Evolutionary conservation across 2,888 invertebrate genomes (phyloP), one percentile per base, ranked within the genome.

Genomic region (Beris morrisii): DNA sequence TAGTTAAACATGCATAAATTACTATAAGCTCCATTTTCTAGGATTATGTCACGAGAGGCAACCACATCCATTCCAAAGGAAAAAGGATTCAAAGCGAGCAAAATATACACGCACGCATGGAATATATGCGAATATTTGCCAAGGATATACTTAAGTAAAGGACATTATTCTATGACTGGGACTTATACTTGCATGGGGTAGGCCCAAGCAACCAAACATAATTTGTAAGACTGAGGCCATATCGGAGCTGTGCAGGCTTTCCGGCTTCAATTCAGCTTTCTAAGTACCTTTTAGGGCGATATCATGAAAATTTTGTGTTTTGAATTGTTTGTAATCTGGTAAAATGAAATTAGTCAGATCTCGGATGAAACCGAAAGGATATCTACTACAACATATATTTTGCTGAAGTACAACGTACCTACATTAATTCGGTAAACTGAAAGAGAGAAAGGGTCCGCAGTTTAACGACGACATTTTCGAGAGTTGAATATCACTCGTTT

Each of bases 321-420:
- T 38, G 1, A 3, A 85, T 88, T 86, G 82, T 93, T 93, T 93
- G 87, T 93, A 93, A 85, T 93, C 94, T 83, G 92, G 93, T 75
- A 94, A 85, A 77, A 92, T 94, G 82, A 94, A 93, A 85, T 94
- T 93, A 76, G 93, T 92, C 78, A 86, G 81, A 91, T 91, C 86
- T 93, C 93, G 79, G 93, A 93, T 85, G 38, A 38, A 38, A 38
- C 38, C 7, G 4, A 38, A 38, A 38, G 2, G 38, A 38, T 38
- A 38, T 38, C 22, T 22, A 22, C 3, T 22, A 22, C 22, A 22
- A 22, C 22, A 22, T 22, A 22, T 22, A 22, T 22, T 22, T 22
- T 22, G 2, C 22, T 22, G 22, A 22, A 22, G 22, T 22, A 22
- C 22, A 3, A 22, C 22, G 3, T 22, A 22, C 22, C 22, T 22